A percentile compares a stretch with the other conserved stretches of the same genome.
Conservation (phyloP, 2,113 vertebrate species). For the Halichoeres trimaculatus region DNA sequence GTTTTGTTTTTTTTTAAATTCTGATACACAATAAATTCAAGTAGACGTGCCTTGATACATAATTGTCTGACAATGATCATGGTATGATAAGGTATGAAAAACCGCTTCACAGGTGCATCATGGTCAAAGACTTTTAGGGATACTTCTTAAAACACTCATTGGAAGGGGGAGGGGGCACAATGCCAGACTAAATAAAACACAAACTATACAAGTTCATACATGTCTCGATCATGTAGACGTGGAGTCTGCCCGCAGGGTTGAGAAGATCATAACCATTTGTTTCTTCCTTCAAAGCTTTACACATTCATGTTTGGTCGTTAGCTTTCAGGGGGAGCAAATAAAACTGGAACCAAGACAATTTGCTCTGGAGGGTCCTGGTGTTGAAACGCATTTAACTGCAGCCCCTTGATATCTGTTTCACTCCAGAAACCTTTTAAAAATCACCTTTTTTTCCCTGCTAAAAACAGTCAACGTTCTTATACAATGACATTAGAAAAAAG, state of each 20-base stretch:
- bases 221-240: constrained; percentile 30
- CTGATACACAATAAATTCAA: constrained; percentile 68
- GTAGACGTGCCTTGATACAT: constrained; percentile 72
- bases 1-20: constrained; percentile 26
- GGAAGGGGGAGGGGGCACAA: constrained; percentile 43
- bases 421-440: neutral
- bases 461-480: constrained; percentile 7
- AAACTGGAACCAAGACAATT: neutral
- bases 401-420: neutral
- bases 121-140: constrained; percentile 56
- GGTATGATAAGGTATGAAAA: constrained; percentile 61
- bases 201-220: constrained; percentile 68
- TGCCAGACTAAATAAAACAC: constrained; percentile 67
- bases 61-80: constrained; percentile 63
- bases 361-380: neutral
- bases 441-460: too few relatives aligned
- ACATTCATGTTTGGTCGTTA: constrained; percentile 74
- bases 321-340: constrained; percentile 53
- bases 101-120: constrained; percentile 64
- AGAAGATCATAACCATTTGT: constrained; percentile 22
- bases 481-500: constrained; percentile 11
- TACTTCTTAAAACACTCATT: constrained; percentile 55
- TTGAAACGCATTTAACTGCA: neutral
- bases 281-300: constrained; percentile 58
- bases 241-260: constrained; percentile 27